phyloP scores from a whole-genome alignment of 1,140 invertebrate genomes.

The Tetramorium parvispinum region DNA sequence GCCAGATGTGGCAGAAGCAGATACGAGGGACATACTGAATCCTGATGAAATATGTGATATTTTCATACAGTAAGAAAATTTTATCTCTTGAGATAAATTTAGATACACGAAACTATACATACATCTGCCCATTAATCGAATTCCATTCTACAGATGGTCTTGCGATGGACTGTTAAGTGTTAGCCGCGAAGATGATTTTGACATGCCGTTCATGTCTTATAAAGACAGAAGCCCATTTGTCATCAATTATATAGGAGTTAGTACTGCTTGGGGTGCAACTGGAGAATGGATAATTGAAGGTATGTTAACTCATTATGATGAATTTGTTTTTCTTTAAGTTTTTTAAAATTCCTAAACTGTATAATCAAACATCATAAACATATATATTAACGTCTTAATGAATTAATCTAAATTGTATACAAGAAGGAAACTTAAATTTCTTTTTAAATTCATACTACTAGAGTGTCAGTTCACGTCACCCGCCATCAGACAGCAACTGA shows the following conservation, averaged over 20 bases:
- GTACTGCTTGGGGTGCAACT: slow-evolving; percentile 78
- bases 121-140: neutral
- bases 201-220: slow-evolving; percentile 70
- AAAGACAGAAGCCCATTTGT: slow-evolving; percentile 77
- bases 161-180: slow-evolving; percentile 76
- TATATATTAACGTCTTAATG: neutral
- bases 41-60: slow-evolving; percentile 71
- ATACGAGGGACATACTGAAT: slow-evolving; percentile 75
- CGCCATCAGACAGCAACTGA: slow-evolving; percentile 74
- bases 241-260: slow-evolving; percentile 80
- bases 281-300: slow-evolving; percentile 78
- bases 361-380: neutral
- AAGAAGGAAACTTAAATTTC: neutral
- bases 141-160: slow-evolving; percentile 72
- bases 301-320: slow-evolving; percentile 21
- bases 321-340: neutral
- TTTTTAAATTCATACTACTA: slow-evolving; percentile 12
- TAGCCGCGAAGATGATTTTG: slow-evolving; percentile 63
- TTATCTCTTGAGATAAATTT: neutral
- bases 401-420: neutral
- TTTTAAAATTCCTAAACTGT: neutral
- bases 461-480: slow-evolving; percentile 71
- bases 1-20: slow-evolving; percentile 73
- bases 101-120: neutral
- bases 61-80: slow-evolving; percentile 76